Conservation (phyloP, 1,140 invertebrate species). For the Bacillus rossius region DNA sequence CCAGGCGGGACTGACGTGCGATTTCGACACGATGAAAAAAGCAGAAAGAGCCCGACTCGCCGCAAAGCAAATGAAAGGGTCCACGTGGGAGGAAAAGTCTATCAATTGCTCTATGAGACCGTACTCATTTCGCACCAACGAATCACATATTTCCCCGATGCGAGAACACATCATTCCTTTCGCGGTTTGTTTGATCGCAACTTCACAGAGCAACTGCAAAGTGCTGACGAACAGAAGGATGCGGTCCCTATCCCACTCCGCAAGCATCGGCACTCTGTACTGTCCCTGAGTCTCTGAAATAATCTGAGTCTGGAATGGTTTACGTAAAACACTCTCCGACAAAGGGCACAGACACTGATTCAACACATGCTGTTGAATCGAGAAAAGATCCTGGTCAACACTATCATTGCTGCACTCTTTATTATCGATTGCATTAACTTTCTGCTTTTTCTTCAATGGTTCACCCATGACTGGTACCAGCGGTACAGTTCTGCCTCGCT, state of each 20-base stretch:
- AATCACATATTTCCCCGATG: conserved; percentile 70
- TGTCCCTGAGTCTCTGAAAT: conserved; percentile 35
- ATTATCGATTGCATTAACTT: conserved; percentile 53
- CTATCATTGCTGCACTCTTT: conserved; percentile 37
- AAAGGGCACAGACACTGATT: conserved; percentile 73
- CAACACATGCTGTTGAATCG: conserved; percentile 42
- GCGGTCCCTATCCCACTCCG: conserved; percentile 64
- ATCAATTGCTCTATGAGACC: conserved; percentile 79
- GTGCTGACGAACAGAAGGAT: conserved; percentile 72
- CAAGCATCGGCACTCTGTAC: conserved; percentile 48
- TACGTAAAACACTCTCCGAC: conserved; percentile 57
- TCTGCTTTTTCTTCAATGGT: conserved; percentile 68
- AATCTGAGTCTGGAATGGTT: conserved; percentile 57
- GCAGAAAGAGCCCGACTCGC: conserved; percentile 72
- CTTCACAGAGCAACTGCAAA: conserved; percentile 74
- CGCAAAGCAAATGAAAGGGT: conserved; percentile 74
- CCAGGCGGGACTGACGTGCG: conserved; percentile 70
- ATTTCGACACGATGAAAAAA: conserved; percentile 76
- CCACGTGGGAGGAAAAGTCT: conserved; percentile 65
- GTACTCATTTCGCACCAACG: conserved; percentile 71
- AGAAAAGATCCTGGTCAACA: conserved; percentile 7
- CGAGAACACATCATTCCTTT: conserved; percentile 72
- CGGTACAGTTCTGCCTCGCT: conserved; percentile 28
- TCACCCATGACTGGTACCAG: conserved; percentile 49
- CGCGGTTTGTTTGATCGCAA: conserved; percentile 76